Base-by-base conservation (phyloP, 2,888 invertebrate species). In the Isoperla grammatica region DNA sequence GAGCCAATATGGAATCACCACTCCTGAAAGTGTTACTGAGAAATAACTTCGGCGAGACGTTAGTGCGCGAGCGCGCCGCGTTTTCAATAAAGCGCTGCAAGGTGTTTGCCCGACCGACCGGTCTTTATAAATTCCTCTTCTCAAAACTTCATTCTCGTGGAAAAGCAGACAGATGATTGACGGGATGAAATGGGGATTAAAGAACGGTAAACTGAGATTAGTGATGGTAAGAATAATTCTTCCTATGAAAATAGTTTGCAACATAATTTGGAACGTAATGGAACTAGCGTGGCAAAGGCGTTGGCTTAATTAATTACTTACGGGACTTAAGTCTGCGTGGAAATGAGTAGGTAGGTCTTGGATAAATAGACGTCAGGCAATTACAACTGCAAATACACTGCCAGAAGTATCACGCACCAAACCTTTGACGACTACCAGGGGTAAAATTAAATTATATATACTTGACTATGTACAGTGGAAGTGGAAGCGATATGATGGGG, bases 1-100 rank as follows among this genome's bases (percentile, higher is more conserved):
- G 50, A 60, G 49, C 50, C 60, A 56, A 60, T 60, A 56, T 56
- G 56, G 56, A 48, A 60, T 60, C 60, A 48, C 42, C 45, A 55
- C 46, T 59, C 43, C 46, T 46, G 29, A 56, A 39, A 60, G 35
- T 60, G 56, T 56, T 60, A 53, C 49, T 29, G 17, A 39, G 45
- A 56, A 45, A 46, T 29, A 29, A 48, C 57, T 37, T 48, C 57
- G 43, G 35, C 35, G 23, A 39, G 57, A 20, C n/a, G n/a, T n/a
- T n/a, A 48, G n/a, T 48, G 20, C 29, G 29, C 29, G 29, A 29
- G 29, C 29, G 29, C n/a, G n/a, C 4, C 29, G 50, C 35, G 22
- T 53, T 53, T 53, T 53, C 53, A 53, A 53, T 53, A 53, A 50
- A 5, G 53, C 39, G 22, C 13, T 53, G 29, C 29, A 29, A 29